Base-by-base conservation (phyloP, 1,140 invertebrate genomes). In the Brachionus sp. region DNA sequence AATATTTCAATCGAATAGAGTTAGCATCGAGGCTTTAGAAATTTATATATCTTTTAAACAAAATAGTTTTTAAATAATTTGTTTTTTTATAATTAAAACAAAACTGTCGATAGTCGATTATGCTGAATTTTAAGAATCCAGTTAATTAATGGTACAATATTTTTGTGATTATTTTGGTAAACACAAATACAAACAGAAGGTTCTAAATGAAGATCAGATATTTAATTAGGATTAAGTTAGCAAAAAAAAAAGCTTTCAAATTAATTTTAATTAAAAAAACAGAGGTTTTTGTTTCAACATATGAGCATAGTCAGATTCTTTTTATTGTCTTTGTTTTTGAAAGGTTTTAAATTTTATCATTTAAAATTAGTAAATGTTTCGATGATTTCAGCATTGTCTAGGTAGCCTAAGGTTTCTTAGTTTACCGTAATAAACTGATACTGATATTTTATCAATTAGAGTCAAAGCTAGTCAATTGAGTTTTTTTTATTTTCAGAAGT, bases 51-150 rank as follows among this genome's bases (percentile, higher is more conserved):
- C 44, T 50, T 50, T 50, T 13, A 16, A 50, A 13, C 44, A 50
- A 50, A 57, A 57, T 57, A 19, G 19, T 25, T 57, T 57, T 57
- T 57, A 57, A 57, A 57, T 16, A 57, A 57, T 57, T 57, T 57
- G 50, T 57, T 57, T 57, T 57, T 57, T 57, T 57, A 57, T 57
- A 57, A 57, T 57, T 57, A 57, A 57, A 57, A 57, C 44, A 23
- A 57, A 57, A 57, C 50, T 57, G 50, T 23, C 19, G 50, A 57
- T 57, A 9, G 50, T 57, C 19, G 50, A 57, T 57, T 57, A 23
- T 57, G 50, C 19, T 57, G 16, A 23, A 19, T 57, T 57, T 19
- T 57, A 57, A 57, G 50, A 57, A n/a, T 57, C 50, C 0, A 57
- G 50, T 57, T 57, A 57, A 57, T 57, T 57, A 57, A 19, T 57